Evolutionary conservation across 2,888 invertebrate species (phyloP), one percentile per base, ranked within the genome.

Genomic region (Acheta domesticus): DNA sequence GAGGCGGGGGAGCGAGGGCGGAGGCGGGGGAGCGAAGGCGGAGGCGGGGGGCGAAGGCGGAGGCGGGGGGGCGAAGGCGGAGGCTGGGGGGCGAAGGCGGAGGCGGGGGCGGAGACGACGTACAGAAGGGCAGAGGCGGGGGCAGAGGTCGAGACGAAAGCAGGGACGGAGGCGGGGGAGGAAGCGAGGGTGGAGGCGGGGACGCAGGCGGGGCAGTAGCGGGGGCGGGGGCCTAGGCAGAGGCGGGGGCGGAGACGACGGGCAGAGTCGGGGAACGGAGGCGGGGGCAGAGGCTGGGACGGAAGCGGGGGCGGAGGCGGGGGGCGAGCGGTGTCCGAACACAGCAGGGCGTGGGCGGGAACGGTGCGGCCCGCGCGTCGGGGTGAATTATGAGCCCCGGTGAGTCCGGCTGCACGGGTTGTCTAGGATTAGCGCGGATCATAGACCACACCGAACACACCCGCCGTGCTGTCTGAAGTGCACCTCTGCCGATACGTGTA

Each of bases 361-460:
- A n/a, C 62, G 62, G n/a, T 12, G 62, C 62, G 14, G 4, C n/a
- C n/a, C 62, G 8, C 62, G 4, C 62, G 62, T 62, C 62, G 16
- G 62, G 4, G 14, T 62, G 62, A 14, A 62, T 62, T 62, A 62
- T n/a, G n/a, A n/a, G 62, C 62, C 62, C 62, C 62, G 62, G 16
- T 62, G 62, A 14, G n/a, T 62, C 62, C 62, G n/a, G 16, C 62
- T n/a, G 36, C 36, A 36, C 36, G 36, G 16, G 62, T 62, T n/a
- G 62, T n/a, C 62, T 62, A 19, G 16, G 14, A 62, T 62, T n/a
- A n/a, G 62, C 14, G 62, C 62, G 62, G 62, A 62, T 62, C 62
- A 62, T 62, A 62, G 62, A 62, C 62, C n/a, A n/a, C 62, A 19
- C 62, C 62, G 62, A 62, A 62, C 62, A 62, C 62, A 62, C 16